Conservation (phyloP, 2,113 vertebrate genomes). For the Phalacrocorax pelagicus region DNA sequence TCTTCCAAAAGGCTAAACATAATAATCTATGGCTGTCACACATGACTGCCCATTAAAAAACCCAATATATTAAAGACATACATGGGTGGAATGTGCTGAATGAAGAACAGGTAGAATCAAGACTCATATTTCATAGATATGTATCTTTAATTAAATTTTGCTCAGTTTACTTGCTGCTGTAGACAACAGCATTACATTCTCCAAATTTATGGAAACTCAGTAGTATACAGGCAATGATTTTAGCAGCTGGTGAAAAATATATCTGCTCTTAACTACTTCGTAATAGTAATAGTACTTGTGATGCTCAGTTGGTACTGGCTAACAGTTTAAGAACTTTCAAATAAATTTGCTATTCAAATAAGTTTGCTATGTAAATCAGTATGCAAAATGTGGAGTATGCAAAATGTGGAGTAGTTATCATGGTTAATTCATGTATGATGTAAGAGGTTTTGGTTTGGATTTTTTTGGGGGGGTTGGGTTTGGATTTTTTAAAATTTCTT, state of each 20-base stretch:
- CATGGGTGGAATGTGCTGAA: neutral
- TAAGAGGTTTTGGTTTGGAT: too few species aligned
- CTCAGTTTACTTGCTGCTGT: conserved; percentile 26
- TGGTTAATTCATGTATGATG: too few species aligned
- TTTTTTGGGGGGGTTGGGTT: too few species aligned
- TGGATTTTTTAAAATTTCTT: neutral
- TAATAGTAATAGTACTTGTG: neutral
- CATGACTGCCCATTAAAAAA: neutral
- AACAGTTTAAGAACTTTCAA: neutral
- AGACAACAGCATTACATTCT: neutral
- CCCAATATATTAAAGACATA: neutral
- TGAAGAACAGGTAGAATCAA: neutral
- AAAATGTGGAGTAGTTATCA: neutral
- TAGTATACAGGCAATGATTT: neutral
- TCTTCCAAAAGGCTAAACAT: neutral
- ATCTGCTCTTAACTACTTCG: neutral
- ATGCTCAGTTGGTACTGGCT: neutral
- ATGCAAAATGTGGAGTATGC: neutral
- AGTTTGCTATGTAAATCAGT: neutral
- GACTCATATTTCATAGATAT: conserved; percentile 6
- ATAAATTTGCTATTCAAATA: neutral
- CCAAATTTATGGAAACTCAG: neutral
- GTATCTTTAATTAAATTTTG: conserved; percentile 47
- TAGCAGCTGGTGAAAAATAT: neutral
- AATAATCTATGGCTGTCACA: neutral